These are phyloP conservation scores for Drosophila repletoides DNA, from an alignment of 1,140 invertebrate genomes.

Conservation along the genomic window DNA sequence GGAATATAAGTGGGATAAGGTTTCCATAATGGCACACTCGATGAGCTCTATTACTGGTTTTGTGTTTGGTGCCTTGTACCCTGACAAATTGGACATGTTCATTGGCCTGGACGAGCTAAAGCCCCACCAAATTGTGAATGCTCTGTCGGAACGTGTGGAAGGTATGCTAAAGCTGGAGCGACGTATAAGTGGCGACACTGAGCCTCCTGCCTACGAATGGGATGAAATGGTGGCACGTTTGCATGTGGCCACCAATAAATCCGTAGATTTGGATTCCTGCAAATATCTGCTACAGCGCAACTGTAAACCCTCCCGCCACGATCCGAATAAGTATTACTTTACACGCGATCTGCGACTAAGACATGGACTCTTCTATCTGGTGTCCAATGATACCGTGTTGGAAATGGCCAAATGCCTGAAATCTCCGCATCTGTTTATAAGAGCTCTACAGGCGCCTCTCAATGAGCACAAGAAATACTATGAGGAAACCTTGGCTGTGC, in stretches of 20 bases:
- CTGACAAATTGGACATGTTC: slow-evolving; percentile 85
- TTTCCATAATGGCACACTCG: slow-evolving; percentile 87
- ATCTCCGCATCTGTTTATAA: slow-evolving; percentile 85
- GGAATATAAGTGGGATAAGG: slow-evolving; percentile 87
- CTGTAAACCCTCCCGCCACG: slow-evolving; percentile 82
- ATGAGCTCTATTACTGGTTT: slow-evolving; percentile 86
- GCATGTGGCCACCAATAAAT: slow-evolving; percentile 83
- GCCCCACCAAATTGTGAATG: slow-evolving; percentile 65
- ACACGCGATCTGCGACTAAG: slow-evolving; percentile 85
- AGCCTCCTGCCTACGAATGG: slow-evolving; percentile 85
- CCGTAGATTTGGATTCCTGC: slow-evolving; percentile 83
- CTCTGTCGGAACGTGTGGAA: slow-evolving; percentile 80
- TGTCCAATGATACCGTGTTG: slow-evolving; percentile 83
- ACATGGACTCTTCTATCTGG: slow-evolving; percentile 82
- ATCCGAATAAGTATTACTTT: slow-evolving; percentile 86
- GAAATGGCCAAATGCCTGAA: slow-evolving; percentile 83
- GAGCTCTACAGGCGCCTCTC: slow-evolving; percentile 84
- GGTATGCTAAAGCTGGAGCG: slow-evolving; percentile 83
- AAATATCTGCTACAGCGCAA: slow-evolving; percentile 85
- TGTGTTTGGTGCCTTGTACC: slow-evolving; percentile 84
- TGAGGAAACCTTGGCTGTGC: slow-evolving; percentile 84
- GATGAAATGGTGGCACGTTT: slow-evolving; percentile 85
- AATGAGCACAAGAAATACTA: slow-evolving; percentile 84
- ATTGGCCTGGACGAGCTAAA: slow-evolving; percentile 86
- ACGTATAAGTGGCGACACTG: slow-evolving; percentile 72